Evolutionary conservation across 2,113 vertebrate genomes (phyloP), one percentile per base, ranked within the genome.

Genomic region (Vimba vimba): DNA sequence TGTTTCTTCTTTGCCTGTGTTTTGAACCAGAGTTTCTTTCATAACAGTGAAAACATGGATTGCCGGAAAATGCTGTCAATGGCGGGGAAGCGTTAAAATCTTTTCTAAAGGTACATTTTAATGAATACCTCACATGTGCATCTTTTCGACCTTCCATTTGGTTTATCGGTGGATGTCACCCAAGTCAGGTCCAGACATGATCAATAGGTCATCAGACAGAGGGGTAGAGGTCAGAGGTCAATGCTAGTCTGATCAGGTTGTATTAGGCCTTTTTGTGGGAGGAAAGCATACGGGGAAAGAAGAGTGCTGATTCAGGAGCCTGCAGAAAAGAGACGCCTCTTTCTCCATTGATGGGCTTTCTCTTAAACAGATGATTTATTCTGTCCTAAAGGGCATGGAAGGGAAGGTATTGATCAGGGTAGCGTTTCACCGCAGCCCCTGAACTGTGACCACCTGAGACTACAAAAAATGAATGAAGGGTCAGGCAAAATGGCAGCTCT

Each of bases 121-220:
- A 82, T 12, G 64, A 83, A 75, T 83, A 36, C 45, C 73, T 79
- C 27, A 59, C 33, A n/a, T n/a, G 50, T 88, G 82, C 71, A 87
- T 71, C 62, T 81, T 83, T 84, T 80, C 75, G 83, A 57, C 76
- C 33, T 36, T 25, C 57, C 66, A 52, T 85, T 73, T 85, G 47
- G 62, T 83, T 75, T 83, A 23, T 81, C 45, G 11, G 80, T 79
- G 75, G 21, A 86, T 85, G 36, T 79, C 23, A 74, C 85, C 66
- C 36, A 69, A 77, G 88, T 68, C 85, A 85, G 43, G 87, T 83
- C 85, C 91, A 93, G 90, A 93, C 91, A 69, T 79, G 84, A 93
- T 93, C 92, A 90, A 93, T 91, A 92, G 92, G 90, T 86, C 90
- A 88, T 89, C 84, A 91, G 88, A 90, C 85, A 91, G 79, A 77